Evolutionary conservation across 2,113 vertebrate genomes (phyloP).

Genomic region (Danio rerio): DNA sequence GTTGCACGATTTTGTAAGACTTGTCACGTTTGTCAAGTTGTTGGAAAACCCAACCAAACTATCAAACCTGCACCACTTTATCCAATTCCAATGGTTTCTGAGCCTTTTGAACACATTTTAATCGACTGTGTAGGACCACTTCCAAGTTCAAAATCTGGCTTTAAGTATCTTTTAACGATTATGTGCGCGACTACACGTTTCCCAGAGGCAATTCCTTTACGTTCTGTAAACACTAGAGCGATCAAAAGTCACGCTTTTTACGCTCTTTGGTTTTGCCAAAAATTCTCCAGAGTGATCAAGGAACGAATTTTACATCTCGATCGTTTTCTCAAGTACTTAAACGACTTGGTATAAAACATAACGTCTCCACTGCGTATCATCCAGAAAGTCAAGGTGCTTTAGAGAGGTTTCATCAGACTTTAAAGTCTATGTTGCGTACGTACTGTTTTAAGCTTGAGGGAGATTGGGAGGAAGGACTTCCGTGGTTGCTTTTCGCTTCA

Average conservation of each 20-base stretch:
- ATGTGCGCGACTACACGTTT: neutral
- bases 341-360: neutral
- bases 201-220: neutral
- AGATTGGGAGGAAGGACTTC: neutral
- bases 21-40: too few relatives aligned
- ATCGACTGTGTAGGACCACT: too few relatives aligned
- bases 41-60: too few relatives aligned
- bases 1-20: too few relatives aligned
- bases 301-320: neutral
- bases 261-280: neutral
- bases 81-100: too few relatives aligned
- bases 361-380: neutral
- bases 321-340: neutral
- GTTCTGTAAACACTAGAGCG: neutral
- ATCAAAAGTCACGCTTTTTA: neutral
- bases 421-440: neutral
- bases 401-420: constrained; percentile 10
- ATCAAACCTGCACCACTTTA: too few relatives aligned
- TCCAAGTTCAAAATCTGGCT: too few relatives aligned
- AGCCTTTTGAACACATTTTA: too few relatives aligned
- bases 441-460: neutral
- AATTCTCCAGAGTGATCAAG: neutral
- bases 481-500: neutral
- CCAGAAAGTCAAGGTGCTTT: neutral
- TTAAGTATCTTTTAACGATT: too few relatives aligned